phyloP scores from a whole-genome alignment of 64 coral and sea anemone genomes.

The Porites lutea region DNA sequence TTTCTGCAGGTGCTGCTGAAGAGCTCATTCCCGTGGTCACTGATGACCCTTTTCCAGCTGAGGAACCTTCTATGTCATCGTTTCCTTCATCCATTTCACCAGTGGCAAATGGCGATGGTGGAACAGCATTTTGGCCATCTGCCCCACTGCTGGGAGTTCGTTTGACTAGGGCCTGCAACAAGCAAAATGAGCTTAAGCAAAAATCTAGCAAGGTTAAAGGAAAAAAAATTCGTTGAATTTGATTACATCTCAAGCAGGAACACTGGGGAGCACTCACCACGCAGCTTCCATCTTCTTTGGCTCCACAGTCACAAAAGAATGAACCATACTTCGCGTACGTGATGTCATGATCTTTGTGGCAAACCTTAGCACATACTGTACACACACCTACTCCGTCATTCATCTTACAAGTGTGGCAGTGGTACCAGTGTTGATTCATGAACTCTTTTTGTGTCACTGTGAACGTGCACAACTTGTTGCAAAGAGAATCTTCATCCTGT shows the following conservation, averaged over 20 bases:
- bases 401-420: constrained; percentile 99
- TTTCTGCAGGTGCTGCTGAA: background rate
- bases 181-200: background rate
- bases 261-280: constrained; percentile 49
- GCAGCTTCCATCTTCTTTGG: constrained; percentile 96
- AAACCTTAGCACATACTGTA: constrained; percentile 97
- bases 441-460: constrained; percentile 98
- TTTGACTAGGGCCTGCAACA: constrained; percentile 57
- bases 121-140: constrained; percentile 19
- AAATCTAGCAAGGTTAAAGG: too few species aligned
- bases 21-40: background rate
- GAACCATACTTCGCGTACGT: constrained; percentile 99
- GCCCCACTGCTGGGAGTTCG: constrained; percentile 39
- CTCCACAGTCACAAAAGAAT: constrained; percentile 99
- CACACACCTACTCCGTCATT: constrained; percentile 98
- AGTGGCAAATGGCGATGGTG: constrained; percentile 67
- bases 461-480: constrained; percentile 97
- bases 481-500: constrained; percentile 96
- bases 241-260: background rate
- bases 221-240: background rate
- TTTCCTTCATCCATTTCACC: constrained; percentile 35
- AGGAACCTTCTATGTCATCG: constrained; percentile 31
- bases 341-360: constrained; percentile 97
- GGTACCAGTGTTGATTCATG: constrained; percentile 99
- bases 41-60: constrained; percentile 16